A percentile compares a stretch with the other conserved stretches of the same genome.
phyloP scores from a whole-genome alignment of 2,113 vertebrate genomes.

The Cololabis saira region DNA sequence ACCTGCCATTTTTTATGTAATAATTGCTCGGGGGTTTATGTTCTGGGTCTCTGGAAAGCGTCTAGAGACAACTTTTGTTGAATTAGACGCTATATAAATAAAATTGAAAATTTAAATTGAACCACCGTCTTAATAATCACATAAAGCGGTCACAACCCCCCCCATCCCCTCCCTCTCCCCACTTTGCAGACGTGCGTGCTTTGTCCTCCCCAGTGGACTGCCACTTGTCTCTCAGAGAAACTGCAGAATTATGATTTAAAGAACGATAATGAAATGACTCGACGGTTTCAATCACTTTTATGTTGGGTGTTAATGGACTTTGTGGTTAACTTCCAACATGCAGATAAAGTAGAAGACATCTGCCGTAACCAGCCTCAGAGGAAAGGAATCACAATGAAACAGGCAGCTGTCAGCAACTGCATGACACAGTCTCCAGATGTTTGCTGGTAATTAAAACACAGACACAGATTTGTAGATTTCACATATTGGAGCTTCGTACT shows the following conservation, averaged over 20 bases:
- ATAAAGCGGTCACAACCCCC: constrained; percentile 1
- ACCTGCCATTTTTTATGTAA: too few relatives aligned
- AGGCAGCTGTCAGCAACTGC: constrained; percentile 20
- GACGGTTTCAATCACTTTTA: constrained; percentile 11
- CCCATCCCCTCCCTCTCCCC: too few relatives aligned
- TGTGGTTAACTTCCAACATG: constrained; percentile 24
- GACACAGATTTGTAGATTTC: constrained; percentile 12
- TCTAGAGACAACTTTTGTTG: too few relatives aligned
- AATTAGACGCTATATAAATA: too few relatives aligned
- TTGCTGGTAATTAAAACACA: constrained; percentile 24
- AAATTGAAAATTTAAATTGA: too few relatives aligned
- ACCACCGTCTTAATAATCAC: constrained; percentile 19
- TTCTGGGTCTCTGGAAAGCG: too few relatives aligned
- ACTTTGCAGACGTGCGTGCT: background rate
- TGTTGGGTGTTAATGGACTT: constrained; percentile 1
- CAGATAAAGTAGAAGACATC: constrained; percentile 22
- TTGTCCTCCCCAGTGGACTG: too few relatives aligned
- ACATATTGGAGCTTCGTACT: constrained; percentile 7
- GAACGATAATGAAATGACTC: background rate
- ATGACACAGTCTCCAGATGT: constrained; percentile 26
- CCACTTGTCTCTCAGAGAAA: too few relatives aligned
- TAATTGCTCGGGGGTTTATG: too few relatives aligned
- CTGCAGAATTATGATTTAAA: background rate
- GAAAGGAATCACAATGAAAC: constrained; percentile 5
- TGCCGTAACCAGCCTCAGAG: constrained; percentile 13